Conservation (phyloP, 1,140 invertebrate genomes). For the Leguminivora glycinivorella region DNA sequence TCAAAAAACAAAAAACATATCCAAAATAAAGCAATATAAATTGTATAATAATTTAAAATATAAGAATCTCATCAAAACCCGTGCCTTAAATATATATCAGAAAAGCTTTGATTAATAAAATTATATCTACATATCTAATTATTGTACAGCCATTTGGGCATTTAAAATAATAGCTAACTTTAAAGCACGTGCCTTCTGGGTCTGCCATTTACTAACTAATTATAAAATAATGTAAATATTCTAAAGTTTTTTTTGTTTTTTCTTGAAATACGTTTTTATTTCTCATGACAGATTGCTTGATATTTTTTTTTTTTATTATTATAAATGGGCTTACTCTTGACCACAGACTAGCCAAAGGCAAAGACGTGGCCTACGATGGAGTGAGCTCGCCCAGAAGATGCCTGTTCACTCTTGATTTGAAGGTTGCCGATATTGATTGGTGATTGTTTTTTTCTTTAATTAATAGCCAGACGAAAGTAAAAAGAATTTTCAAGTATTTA, state of each 20-base stretch:
- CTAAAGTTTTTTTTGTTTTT: conserved; percentile 45
- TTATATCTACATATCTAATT: background rate
- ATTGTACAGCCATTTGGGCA: background rate
- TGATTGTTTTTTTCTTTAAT: too few species aligned
- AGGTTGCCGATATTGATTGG: too few species aligned
- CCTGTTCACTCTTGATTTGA: too few species aligned
- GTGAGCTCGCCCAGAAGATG: too few species aligned
- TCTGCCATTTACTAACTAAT: conserved; percentile 68
- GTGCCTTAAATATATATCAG: background rate
- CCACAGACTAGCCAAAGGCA: too few species aligned
- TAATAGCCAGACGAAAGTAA: too few species aligned
- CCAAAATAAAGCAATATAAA: background rate
- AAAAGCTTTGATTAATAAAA: background rate
- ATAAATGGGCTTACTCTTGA: too few species aligned
- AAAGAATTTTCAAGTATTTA: too few species aligned
- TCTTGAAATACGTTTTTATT: conserved; percentile 46
- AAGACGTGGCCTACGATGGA: too few species aligned
- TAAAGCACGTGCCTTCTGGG: conserved; percentile 54
- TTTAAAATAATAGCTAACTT: conserved; percentile 8
- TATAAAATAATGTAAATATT: conserved; percentile 61
- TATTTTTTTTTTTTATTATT: too few species aligned
- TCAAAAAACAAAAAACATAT: background rate
- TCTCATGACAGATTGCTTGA: too few species aligned
- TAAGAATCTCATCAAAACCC: background rate
- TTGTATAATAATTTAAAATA: background rate